Evolutionary conservation across 1,140 invertebrate species (phyloP), one percentile per base, ranked within the genome.

Genomic region (Bombus sibiricus): DNA sequence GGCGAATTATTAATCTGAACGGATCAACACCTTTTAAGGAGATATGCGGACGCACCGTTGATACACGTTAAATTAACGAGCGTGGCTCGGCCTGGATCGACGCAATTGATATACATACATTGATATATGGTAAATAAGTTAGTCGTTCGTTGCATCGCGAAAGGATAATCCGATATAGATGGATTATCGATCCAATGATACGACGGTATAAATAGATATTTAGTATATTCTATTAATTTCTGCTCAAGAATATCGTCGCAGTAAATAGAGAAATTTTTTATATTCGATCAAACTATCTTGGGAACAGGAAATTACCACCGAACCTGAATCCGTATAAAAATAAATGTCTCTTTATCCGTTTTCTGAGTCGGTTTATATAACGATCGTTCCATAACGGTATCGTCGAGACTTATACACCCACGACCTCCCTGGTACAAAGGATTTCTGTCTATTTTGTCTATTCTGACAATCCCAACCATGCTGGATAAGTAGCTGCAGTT

Each of bases 41-140:
- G 81, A 32, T 43, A 39, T 2, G 10, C 12, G 25, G 34, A 57
- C 25, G 41, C 43, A 5, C 25, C 41, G 71, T 6, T 18, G 59
- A 66, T 78, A 59, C 59, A 6, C 37, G 66, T 59, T 57, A 69
- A 77, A 85, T 87, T 73, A 84, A 87, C 53, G 47, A 47, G 28
- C n/a, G 68, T 68, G 85, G 68, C 73, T 57, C n/a, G 57, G 59
- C 86, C 25, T 47, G 39, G 28, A 12, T 37, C 15, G 47, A 83
- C 39, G 66, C 71, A 62, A 88, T 86, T 74, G 78, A 47, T 43
- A 69, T 66, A 41, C 57, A 66, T 77, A 62, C 47, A 0, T 5
- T 0, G 43, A 47, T 47, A 53, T 47, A n/a, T n/a, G n/a, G n/a
- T n/a, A 86, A 90, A 84, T 86, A 77, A 91, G 71, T 83, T 64